A percentile compares a stretch with the other conserved stretches of the same genome.
These are phyloP conservation scores for Spheniscus mendiculus DNA, from an alignment of 2,113 vertebrate species.

Conservation along the genomic window DNA sequence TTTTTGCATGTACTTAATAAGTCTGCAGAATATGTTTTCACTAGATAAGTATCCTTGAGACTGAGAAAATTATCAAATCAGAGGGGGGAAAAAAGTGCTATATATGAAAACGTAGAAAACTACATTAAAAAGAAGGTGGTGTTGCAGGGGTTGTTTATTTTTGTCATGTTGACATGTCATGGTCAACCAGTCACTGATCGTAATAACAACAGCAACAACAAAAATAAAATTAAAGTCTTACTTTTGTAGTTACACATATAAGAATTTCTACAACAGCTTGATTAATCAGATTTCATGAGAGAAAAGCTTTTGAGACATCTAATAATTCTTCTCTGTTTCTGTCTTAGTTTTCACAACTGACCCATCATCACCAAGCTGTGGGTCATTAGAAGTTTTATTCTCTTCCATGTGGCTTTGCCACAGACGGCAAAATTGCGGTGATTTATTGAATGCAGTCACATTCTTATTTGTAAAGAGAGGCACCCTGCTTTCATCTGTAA, in stretches of 20 bases:
- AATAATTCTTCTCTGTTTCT: background rate
- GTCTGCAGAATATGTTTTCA: background rate
- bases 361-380: background rate
- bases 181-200: background rate
- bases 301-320: background rate
- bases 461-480: background rate
- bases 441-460: background rate
- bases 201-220: background rate
- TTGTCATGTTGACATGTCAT: background rate
- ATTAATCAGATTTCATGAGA: background rate
- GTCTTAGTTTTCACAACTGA: background rate
- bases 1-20: background rate
- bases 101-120: background rate
- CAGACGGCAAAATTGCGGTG: background rate
- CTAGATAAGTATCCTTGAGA: background rate
- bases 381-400: background rate
- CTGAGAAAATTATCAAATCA: background rate
- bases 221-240: background rate
- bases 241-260: background rate
- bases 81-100: background rate
- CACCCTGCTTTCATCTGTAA: background rate
- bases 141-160: background rate
- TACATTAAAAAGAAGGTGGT: background rate
- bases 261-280: background rate
- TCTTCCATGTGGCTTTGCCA: background rate